These are phyloP conservation scores for Sminthurides aquaticus DNA, from an alignment of 2,888 invertebrate species.

Conservation along the genomic window DNA sequence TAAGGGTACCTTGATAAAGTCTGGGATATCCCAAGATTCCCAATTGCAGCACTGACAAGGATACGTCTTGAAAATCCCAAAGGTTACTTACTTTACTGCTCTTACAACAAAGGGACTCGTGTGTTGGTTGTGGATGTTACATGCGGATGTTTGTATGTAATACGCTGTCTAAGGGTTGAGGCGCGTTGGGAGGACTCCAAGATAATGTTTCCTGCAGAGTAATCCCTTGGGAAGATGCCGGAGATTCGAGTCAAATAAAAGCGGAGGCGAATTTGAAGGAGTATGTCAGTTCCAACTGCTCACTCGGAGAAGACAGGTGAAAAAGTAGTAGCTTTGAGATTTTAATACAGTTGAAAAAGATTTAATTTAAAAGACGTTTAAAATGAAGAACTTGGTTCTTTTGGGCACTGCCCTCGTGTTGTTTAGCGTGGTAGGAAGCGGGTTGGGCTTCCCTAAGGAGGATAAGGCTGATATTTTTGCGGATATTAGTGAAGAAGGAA, in stretches of 20 bases:
- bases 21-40: slow-evolving; percentile 25
- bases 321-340: slow-evolving; percentile 11
- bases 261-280: slow-evolving; percentile 13
- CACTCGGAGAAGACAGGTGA: slow-evolving; percentile 4
- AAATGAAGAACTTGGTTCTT: slow-evolving; percentile 15
- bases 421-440: not conserved
- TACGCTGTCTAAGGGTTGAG: not conserved
- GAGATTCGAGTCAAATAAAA: slow-evolving; percentile 24
- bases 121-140: too few relatives aligned
- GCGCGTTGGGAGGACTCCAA: not conserved
- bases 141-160: too few relatives aligned
- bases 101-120: too few relatives aligned
- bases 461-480: slow-evolving; percentile 14
- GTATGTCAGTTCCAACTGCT: slow-evolving; percentile 15
- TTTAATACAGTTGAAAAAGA: not conserved
- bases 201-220: not conserved
- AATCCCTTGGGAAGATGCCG: not conserved
- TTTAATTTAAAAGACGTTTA: not conserved
- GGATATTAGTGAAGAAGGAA: slow-evolving; percentile 9
- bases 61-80: slow-evolving; percentile 8
- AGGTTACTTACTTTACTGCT: slow-evolving; percentile 5
- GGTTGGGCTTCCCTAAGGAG: slow-evolving; percentile 8
- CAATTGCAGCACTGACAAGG: not conserved
- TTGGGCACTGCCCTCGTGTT: slow-evolving; percentile 10
- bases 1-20: slow-evolving; percentile 3